Base-by-base conservation (phyloP, 2,797 vertebrate genomes). In the Characodon lateralis region DNA sequence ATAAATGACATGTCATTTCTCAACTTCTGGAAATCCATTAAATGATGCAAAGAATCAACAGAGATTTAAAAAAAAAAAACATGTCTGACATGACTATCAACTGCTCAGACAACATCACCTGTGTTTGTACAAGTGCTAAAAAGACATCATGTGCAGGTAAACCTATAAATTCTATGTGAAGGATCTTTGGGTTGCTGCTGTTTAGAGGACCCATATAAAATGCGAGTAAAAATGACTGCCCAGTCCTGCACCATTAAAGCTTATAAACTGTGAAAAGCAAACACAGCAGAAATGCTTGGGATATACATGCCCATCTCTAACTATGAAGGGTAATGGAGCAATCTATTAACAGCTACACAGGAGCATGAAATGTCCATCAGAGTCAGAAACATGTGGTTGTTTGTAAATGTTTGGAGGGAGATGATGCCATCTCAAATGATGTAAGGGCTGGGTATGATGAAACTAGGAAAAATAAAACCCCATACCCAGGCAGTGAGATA, bases 241-340 rank as follows among this genome's bases (percentile, higher is more conserved):
- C 71, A 77, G 66, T 82, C 71, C 83, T 59, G 78, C n/a, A 26
- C 77, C 58, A 78, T 89, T 61, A 77, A 89, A 74, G 58, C 82
- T 90, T 65, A 85, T 85, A 66, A 61, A 75, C 68, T 73, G 73
- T 87, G 78, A 85, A 86, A 77, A 83, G 77, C 78, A 88, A 87
- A 83, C 76, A 43, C 43, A 59, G 58, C 71, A 83, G 74, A 84
- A 76, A 72, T 72, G 48, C 7, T 70, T 77, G 46, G 59, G 76
- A 74, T 73, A 76, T 78, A 58, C 71, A 58, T 55, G 31, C 6
- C 56, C 80, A 73, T 35, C 73, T 22, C 39, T 76, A 75, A 71
- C 78, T 85, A 80, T 90, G 79, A 88, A 86, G 92, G 83, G 85
- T 89, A 88, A 91, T 88, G 74, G 83, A 77, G 77, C 82, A 71